Conservation (phyloP, 2,113 vertebrate genomes). For the Nicator chloris region DNA sequence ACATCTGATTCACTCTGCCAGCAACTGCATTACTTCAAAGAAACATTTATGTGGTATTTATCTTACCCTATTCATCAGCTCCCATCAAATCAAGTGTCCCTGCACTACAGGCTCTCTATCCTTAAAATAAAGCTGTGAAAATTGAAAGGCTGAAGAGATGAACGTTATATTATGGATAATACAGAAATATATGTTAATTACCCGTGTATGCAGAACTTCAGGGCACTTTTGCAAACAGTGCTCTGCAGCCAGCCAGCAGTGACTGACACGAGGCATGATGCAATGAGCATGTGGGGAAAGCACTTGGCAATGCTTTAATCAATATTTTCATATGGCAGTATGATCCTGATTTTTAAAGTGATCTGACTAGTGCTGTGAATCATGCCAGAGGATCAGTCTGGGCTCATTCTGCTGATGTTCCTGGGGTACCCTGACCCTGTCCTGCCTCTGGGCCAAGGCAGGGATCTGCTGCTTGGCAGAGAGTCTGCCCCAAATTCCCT, state of each 20-base stretch:
- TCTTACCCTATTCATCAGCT: slow-evolving; percentile 13
- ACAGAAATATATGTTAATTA: not conserved
- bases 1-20: slow-evolving; percentile 5
- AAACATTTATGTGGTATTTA: slow-evolving; percentile 1
- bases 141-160: not conserved
- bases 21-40: not conserved
- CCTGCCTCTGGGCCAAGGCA: not conserved
- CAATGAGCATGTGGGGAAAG: not conserved
- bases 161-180: not conserved
- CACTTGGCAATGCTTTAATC: not conserved
- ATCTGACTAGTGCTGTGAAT: not conserved
- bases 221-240: not conserved
- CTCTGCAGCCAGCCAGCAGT: not conserved
- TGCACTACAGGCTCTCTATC: not conserved
- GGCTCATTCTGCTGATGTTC: not conserved
- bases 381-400: fast-evolving
- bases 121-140: slow-evolving; percentile 21
- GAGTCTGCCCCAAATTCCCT: not conserved
- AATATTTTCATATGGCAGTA: not conserved
- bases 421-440: not conserved
- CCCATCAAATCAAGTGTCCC: not conserved
- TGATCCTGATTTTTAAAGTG: not conserved
- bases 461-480: not conserved
- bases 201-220: not conserved
- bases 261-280: not conserved